phyloP scores from a whole-genome alignment of 2,113 vertebrate genomes.

The Sinosuthora webbiana region DNA sequence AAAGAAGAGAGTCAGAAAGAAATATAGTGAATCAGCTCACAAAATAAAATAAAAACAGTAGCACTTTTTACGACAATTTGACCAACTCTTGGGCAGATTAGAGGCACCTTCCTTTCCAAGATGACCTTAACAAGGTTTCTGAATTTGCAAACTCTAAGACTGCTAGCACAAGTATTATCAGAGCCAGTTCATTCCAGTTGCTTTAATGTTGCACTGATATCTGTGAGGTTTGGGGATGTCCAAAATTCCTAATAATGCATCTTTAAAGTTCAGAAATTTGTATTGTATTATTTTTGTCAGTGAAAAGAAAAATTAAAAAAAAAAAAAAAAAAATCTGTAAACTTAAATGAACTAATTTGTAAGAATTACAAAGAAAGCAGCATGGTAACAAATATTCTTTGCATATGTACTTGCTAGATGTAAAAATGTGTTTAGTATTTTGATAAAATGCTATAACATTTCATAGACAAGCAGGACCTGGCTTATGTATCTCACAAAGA shows the following conservation, averaged over 20 bases:
- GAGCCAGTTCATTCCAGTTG: not conserved
- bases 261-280: not conserved
- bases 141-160: not conserved
- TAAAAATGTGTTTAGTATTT: not conserved
- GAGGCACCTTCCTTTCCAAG: not conserved
- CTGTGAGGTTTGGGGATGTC: not conserved
- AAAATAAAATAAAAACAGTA: not conserved
- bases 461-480: not conserved
- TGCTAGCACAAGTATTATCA: not conserved
- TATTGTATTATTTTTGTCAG: not conserved
- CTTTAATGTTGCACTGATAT: not conserved
- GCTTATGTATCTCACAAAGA: accelerated
- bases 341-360: not conserved
- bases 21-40: not conserved
- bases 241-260: not conserved
- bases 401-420: not conserved
- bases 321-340: not conserved
- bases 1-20: not conserved
- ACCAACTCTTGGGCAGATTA: not conserved
- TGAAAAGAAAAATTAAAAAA: not conserved
- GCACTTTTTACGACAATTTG: not conserved
- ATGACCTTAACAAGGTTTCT: not conserved
- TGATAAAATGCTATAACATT: not conserved
- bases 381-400: not conserved
- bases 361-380: not conserved